Percentiles rank a stretch among this genome's conserved stretches.
Evolutionary conservation across 2,113 vertebrate genomes (phyloP).

Genomic region (Dicaeum eximium): DNA sequence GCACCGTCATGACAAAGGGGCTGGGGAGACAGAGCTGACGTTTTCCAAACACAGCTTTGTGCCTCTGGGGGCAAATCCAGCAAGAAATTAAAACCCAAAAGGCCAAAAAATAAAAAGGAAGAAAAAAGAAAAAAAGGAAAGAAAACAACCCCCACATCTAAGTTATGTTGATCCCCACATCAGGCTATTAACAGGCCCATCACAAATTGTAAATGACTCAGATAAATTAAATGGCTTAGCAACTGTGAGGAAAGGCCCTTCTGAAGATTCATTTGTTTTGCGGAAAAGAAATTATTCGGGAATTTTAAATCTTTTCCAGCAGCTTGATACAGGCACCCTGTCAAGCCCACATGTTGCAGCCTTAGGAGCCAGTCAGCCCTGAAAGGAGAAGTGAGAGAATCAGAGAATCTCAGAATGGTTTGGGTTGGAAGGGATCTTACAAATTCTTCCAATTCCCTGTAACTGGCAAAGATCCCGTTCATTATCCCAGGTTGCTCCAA

Average conservation of each 20-base stretch:
- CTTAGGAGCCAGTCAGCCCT: not conserved
- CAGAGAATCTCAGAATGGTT: not conserved
- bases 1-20: conserved; percentile 65
- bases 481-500: fast-evolving
- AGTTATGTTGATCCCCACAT: conserved; percentile 32
- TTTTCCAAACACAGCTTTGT: conserved; percentile 63
- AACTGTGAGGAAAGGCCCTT: conserved; percentile 56
- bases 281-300: conserved; percentile 44
- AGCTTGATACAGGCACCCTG: not conserved
- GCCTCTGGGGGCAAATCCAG: conserved; percentile 56
- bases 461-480: not conserved
- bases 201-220: conserved; percentile 65
- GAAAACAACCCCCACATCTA: not conserved
- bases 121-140: not conserved
- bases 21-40: conserved; percentile 47
- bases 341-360: conserved; percentile 11
- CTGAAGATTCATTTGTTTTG: conserved; percentile 57
- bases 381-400: not conserved
- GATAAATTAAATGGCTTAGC: conserved; percentile 69
- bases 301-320: conserved; percentile 53
- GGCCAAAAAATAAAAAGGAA: not conserved
- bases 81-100: conserved; percentile 50
- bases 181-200: conserved; percentile 67
- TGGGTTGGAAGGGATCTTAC: not conserved
- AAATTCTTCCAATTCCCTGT: not conserved